phyloP scores from a whole-genome alignment of 2,797 vertebrate genomes.

The Darevskia nairensis region DNA sequence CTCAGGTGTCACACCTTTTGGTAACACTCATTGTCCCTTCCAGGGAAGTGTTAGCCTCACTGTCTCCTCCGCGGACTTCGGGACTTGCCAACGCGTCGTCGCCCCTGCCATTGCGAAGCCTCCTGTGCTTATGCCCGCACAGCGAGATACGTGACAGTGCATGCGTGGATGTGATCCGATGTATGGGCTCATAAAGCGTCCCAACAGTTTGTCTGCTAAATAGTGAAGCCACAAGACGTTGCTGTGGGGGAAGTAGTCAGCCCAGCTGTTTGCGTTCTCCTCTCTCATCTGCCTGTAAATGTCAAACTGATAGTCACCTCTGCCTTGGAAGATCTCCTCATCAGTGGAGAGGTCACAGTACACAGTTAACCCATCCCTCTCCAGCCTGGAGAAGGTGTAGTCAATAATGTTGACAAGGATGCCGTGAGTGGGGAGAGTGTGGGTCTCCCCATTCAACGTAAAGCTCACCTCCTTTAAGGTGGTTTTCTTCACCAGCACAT shows the following conservation, averaged over 20 bases:
- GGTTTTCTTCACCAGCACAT: too few species aligned
- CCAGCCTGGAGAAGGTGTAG: constrained; percentile 94
- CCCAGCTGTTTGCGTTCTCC: constrained; percentile 91
- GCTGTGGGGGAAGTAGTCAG: constrained; percentile 85
- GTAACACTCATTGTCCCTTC: too few species aligned
- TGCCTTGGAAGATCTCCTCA: constrained; percentile 89
- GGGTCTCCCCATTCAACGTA: constrained; percentile 36
- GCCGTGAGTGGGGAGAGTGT: constrained; percentile 82
- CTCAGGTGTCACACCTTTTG: too few species aligned
- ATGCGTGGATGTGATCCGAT: too few species aligned
- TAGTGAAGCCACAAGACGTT: constrained; percentile 98
- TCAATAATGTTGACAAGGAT: constrained; percentile 87
- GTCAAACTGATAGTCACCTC: constrained; percentile 92
- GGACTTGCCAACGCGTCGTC: too few species aligned
- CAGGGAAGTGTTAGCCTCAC: too few species aligned
- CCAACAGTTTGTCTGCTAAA: constrained; percentile 89
- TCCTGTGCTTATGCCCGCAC: too few species aligned
- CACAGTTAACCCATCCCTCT: constrained; percentile 91
- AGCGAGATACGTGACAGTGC: too few species aligned
- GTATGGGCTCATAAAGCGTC: too few species aligned
- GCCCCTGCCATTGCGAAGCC: too few species aligned
- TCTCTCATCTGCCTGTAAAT: constrained; percentile 93
- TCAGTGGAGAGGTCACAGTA: constrained; percentile 93
- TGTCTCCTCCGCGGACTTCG: too few species aligned
- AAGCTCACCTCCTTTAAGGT: too few species aligned